Evolutionary conservation across 2,797 vertebrate species (phyloP).

Genomic region (Chanos chanos): DNA sequence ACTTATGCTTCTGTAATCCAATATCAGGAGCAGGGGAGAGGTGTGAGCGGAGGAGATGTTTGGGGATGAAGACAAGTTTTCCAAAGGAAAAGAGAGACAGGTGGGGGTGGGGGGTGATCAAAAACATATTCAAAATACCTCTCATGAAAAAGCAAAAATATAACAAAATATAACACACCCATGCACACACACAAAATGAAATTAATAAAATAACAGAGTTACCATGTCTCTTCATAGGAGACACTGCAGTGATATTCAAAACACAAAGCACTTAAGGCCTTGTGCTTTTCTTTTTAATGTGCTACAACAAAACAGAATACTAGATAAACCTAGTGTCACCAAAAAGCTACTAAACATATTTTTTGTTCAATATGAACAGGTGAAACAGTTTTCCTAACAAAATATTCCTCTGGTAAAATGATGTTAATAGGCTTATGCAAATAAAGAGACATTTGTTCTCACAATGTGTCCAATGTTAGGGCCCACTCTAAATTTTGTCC

Average conservation of each 20-base stretch:
- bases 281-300: slow-evolving; percentile 26
- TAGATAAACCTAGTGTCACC: slow-evolving; percentile 18
- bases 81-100: slow-evolving; percentile 47
- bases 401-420: too few species aligned
- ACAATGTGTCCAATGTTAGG: too few species aligned
- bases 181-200: slow-evolving; percentile 33
- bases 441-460: too few species aligned
- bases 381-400: too few species aligned
- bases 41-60: slow-evolving; percentile 55
- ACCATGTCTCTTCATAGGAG: background rate
- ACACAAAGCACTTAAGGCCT: too few species aligned
- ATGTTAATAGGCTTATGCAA: too few species aligned
- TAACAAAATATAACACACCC: slow-evolving; percentile 35
- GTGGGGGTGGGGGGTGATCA: slow-evolving; percentile 34
- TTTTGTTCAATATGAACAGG: too few species aligned
- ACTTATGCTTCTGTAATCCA: slow-evolving; percentile 69
- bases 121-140: slow-evolving; percentile 44
- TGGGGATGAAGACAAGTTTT: slow-evolving; percentile 55
- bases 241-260: slow-evolving; percentile 11
- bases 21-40: slow-evolving; percentile 58
- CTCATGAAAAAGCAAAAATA: slow-evolving; percentile 49
- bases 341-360: slow-evolving; percentile 21
- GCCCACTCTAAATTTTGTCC: too few species aligned
- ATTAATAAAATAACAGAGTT: slow-evolving; percentile 2
- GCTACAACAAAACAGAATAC: slow-evolving; percentile 27